Evolutionary conservation across 2,888 invertebrate genomes (phyloP), one percentile per base, ranked within the genome.

Genomic region (Drosophila nr. fundita): DNA sequence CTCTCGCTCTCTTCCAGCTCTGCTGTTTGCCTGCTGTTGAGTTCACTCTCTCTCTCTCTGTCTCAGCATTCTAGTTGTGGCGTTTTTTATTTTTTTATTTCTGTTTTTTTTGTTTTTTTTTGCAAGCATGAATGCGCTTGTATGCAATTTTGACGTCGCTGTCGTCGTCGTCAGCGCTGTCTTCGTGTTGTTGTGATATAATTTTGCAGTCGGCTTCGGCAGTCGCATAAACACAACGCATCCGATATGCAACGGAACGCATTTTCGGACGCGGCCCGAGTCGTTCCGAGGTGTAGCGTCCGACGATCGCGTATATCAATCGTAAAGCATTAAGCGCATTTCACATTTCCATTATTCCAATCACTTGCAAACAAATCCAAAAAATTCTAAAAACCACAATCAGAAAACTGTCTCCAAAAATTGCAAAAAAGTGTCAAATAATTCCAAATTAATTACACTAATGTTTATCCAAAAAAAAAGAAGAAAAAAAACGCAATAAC

Each of bases 171-270:
- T 67, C 69, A 80, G 73, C 77, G 80, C 73, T 75, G 84, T 81
- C 88, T 88, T 86, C 86, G 81, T 85, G 91, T 91, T 91, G 91
- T 91, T 92, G 92, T 92, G 92, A 91, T 93, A 92, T 91, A 92
- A 92, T 92, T 92, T 92, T 91, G 90, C 85, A 87, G 91, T 90
- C 91, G 89, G 86, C 87, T 88, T 89, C 90, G 87, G 86, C 91
- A 93, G 93, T 93, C 93, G 92, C 92, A 93, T 91, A 92, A 93
- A 92, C 92, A 91, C 92, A 93, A 93, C 92, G 92, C 93, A 93
- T 92, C 91, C 92, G 92, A 93, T 92, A 93, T 93, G 93, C 93
- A 93, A 92, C 93, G 93, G 92, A 93, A 93, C 92, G 93, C 92
- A 92, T 93, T 93, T 93, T 93, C 93, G 93, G 93, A 93, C 92